Base-by-base conservation (phyloP, 2,797 vertebrate species). In the Ispidina lecontei region DNA sequence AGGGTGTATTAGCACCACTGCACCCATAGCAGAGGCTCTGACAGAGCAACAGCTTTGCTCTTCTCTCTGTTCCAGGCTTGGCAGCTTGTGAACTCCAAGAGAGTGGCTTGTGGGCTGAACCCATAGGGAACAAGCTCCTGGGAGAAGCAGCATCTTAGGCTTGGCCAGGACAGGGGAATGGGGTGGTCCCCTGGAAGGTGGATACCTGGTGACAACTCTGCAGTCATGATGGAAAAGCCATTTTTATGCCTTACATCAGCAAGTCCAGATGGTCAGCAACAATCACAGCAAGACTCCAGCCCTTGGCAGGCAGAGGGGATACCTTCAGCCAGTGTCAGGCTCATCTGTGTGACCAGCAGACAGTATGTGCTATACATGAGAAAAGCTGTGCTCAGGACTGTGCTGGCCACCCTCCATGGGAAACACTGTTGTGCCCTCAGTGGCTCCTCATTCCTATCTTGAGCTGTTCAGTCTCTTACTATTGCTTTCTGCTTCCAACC, bases 211-310 rank as follows among this genome's bases (percentile, higher is more conserved):
- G 59, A 71, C 79, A 84, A 72, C 78, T 63, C 89, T 25, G 55
- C 63, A 63, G 78, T 63, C 56, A 25, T 73, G 74, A 89, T 5
- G 0, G 60, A 87, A 84, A 59, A 71, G 69, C 79, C 84, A 62
- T 65, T 92, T 92, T 80, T 81, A n/a, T 43, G 23, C 59, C 76
- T 89, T 74, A 69, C 85, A 84, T 87, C 91, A 92, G 43, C 51
- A 25, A 58, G 73, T n/a, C 54, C 89, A 94, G 72, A 92, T 39
- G 79, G 89, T 79, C 79, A 46, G 75, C 73, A 77, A 87, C 47
- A 26, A 37, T 9, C 11, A 7, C 71, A 62, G 76, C 78, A 35
- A 60, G 58, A 39, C 13, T 19, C 18, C 59, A 62, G 37, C 37
- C 81, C 8, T 1, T 2, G 22, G 37, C 74, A 46, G 80, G 84